Conservation (phyloP, 2,113 vertebrate species). For the Paratilapia polleni region DNA sequence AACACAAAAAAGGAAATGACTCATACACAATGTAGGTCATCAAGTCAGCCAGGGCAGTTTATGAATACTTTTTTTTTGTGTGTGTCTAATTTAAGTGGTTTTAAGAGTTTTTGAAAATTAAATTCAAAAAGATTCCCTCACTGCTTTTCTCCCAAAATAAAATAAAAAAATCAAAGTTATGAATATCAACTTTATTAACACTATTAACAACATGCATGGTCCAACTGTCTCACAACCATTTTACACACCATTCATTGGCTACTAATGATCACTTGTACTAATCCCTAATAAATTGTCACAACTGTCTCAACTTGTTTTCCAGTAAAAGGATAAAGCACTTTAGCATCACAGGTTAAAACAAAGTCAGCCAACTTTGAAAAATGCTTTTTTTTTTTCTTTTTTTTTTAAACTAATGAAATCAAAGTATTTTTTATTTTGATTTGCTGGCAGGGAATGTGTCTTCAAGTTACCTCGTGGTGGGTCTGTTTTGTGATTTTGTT, state of each 20-base stretch:
- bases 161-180: background rate
- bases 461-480: background rate
- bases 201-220: conserved; percentile 55
- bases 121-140: background rate
- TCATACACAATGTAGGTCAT: background rate
- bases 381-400: background rate
- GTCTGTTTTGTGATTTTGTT: background rate
- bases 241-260: conserved; percentile 14
- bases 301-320: background rate
- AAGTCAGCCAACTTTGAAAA: background rate
- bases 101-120: background rate
- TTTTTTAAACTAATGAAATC: background rate
- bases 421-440: background rate
- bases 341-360: background rate
- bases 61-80: background rate
- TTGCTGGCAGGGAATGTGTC: background rate
- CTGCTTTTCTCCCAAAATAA: background rate
- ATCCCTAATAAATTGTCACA: conserved; percentile 20
- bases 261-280: conserved; percentile 34
- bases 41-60: background rate
- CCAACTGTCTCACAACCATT: conserved; percentile 7
- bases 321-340: background rate
- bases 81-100: background rate
- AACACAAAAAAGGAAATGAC: background rate
- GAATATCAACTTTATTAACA: conserved; percentile 8